Percentiles rank a stretch among this genome's conserved stretches.
Evolutionary conservation across 1,140 invertebrate species (phyloP).

Genomic region (Bombyx mandarina): DNA sequence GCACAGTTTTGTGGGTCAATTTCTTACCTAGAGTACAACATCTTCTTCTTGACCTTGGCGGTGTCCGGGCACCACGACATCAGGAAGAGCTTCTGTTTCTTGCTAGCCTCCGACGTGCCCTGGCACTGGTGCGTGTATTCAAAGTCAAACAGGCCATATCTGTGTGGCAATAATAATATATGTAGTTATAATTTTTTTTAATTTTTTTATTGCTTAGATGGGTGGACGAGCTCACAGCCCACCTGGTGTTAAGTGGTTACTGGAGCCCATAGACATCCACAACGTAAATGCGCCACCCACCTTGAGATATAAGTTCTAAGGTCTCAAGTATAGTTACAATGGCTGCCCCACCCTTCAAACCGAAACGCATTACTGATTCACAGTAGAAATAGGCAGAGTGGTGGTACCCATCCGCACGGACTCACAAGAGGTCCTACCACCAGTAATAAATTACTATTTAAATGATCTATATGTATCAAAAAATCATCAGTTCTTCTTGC

Average conservation of each 20-base stretch:
- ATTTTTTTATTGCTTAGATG: neutral
- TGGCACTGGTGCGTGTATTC: slow-evolving; percentile 96
- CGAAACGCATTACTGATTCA: neutral
- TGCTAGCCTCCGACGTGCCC: slow-evolving; percentile 92
- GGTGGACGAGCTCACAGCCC: neutral
- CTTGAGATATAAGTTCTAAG: too few relatives aligned
- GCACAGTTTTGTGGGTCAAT: neutral
- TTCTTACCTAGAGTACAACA: slow-evolving; percentile 91
- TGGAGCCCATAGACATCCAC: too few relatives aligned
- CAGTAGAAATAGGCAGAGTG: too few relatives aligned
- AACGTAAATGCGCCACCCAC: too few relatives aligned
- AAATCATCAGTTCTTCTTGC: too few relatives aligned
- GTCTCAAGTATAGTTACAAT: too few relatives aligned
- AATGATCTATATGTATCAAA: too few relatives aligned
- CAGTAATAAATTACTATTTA: too few relatives aligned
- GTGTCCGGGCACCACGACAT: slow-evolving; percentile 98
- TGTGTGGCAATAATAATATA: slow-evolving; percentile 25
- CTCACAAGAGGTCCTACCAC: too few relatives aligned
- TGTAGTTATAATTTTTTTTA: neutral
- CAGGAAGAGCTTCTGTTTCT: slow-evolving; percentile 95
- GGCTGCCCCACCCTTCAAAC: too few relatives aligned
- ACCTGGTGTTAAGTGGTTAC: too few relatives aligned
- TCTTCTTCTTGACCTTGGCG: slow-evolving; percentile 98
- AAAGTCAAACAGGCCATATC: slow-evolving; percentile 94
- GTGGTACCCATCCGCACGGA: too few relatives aligned